Base-by-base conservation (phyloP, 2,888 invertebrate species). In the Drosophila algonquin region DNA sequence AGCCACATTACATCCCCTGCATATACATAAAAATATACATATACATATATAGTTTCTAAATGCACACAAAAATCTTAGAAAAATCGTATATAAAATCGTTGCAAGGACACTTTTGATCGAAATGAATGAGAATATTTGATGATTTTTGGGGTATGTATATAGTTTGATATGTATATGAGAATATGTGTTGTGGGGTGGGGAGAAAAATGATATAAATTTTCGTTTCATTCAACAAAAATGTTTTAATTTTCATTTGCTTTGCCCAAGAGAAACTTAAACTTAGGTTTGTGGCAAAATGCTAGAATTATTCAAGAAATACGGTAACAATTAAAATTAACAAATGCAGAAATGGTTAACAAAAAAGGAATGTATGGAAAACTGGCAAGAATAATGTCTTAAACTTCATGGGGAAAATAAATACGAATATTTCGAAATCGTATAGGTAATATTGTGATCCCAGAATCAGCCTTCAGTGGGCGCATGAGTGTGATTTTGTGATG, bases 41-140 rank as follows among this genome's bases (percentile, higher is more conserved):
- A 30, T 16, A 54, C 47, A 8, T 61, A 32, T 48, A 35, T 48
- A 53, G 30, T 63, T 16, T 24, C 16, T 62, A 53, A 64, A 59
- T 59, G 59, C 56, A 40, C n/a, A 40, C 30, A 40, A 40, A 35
- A 40, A 40, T 40, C 40, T 2, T 40, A 14, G 14, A 40, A 14
- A 40, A 40, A 40, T 40, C n/a, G 40, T 40, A n/a, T 40, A 58
- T 58, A 52, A 47, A 58, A 46, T 63, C 47, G 55, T 62, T 74
- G n/a, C 69, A 80, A 80, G 79, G 79, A 72, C 79, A 80, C 79
- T 80, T 80, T 76, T 50, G n/a, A 21, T n/a, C 48, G 50, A 18
- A 35, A 12, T 40, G 10, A 24, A 24, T 24, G 50, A 16, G 52
- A 58, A 50, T 48, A 40, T 7, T 16, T 35, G 2, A 47, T 18